Evolutionary conservation across 2,888 invertebrate genomes (phyloP).

Genomic region (Nasonia oneida): DNA sequence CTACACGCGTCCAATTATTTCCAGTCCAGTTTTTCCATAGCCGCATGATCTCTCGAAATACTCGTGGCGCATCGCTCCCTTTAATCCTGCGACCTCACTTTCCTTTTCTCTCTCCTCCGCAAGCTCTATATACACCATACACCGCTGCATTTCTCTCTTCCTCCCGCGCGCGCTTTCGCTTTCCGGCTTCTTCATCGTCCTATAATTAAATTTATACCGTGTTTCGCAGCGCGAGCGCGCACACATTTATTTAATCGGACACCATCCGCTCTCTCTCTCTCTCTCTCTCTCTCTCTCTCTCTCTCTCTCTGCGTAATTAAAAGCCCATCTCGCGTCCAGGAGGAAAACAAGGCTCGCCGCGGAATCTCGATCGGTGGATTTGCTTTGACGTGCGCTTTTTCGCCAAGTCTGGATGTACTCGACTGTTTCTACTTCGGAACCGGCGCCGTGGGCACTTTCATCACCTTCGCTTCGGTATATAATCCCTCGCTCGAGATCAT

Average conservation of each 20-base stretch:
- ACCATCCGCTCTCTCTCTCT: too few species aligned
- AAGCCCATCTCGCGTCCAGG: conserved; percentile 72
- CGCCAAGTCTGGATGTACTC: not conserved
- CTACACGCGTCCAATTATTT: conserved; percentile 15
- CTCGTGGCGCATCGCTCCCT: conserved; percentile 35
- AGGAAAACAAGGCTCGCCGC: conserved; percentile 23
- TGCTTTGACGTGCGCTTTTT: not conserved
- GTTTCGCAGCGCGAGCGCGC: conserved; percentile 63
- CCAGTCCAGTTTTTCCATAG: conserved; percentile 22
- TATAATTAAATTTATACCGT: conserved; percentile 77
- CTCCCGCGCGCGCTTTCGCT: conserved; percentile 22
- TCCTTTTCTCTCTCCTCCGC: conserved; percentile 11
- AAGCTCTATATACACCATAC: not conserved
- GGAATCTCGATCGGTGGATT: too few species aligned
- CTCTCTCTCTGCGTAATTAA: conserved; percentile 71
- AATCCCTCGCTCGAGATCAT: not conserved
- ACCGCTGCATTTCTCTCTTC: conserved; percentile 35
- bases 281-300: too few species aligned
- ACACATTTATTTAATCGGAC: too few species aligned
- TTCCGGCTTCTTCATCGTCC: conserved; percentile 58
- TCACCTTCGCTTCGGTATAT: not conserved
- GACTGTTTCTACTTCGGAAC: not conserved
- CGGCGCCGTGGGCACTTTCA: not conserved
- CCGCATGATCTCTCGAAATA: not conserved
- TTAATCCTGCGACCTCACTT: conserved; percentile 29